Evolutionary conservation across 2,888 invertebrate genomes (phyloP).

Genomic region (Spilosoma lubricipeda): DNA sequence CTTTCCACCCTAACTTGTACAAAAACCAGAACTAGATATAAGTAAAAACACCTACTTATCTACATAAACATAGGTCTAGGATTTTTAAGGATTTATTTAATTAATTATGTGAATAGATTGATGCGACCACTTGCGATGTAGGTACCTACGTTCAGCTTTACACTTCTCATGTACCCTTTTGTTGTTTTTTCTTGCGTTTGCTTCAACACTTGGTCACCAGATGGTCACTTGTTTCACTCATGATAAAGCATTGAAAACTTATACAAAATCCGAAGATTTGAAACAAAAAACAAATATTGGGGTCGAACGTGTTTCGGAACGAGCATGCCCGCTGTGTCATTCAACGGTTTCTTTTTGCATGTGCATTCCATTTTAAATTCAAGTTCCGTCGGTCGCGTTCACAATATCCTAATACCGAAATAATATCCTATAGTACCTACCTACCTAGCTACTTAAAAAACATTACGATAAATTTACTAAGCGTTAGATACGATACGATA

Average conservation of each 20-base stretch:
- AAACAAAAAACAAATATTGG: conserved; percentile 42
- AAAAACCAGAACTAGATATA: too few relatives aligned
- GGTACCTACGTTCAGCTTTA: background rate
- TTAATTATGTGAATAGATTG: background rate
- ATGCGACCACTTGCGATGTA: background rate
- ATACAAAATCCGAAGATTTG: conserved; percentile 58
- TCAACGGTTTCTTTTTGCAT: conserved; percentile 18
- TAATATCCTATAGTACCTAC: background rate
- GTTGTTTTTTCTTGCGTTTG: conserved; percentile 49
- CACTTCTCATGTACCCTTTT: conserved; percentile 45
- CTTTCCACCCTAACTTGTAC: background rate
- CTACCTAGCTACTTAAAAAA: too few relatives aligned
- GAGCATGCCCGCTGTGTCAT: conserved; percentile 11
- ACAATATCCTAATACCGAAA: conserved; percentile 4
- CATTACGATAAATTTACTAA: background rate
- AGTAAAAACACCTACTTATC: background rate
- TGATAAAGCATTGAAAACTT: conserved; percentile 57
- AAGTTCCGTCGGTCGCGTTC: background rate
- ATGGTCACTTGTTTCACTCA: conserved; percentile 74
- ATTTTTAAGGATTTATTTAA: background rate
- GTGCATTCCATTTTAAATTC: conserved; percentile 16
- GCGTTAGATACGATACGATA: too few relatives aligned
- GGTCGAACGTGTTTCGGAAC: conserved; percentile 14
- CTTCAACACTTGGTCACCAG: conserved; percentile 77
- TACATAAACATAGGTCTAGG: background rate